These are phyloP conservation scores for Bombus consobrinus DNA, from an alignment of 1,140 invertebrate species.

Conservation along the genomic window DNA sequence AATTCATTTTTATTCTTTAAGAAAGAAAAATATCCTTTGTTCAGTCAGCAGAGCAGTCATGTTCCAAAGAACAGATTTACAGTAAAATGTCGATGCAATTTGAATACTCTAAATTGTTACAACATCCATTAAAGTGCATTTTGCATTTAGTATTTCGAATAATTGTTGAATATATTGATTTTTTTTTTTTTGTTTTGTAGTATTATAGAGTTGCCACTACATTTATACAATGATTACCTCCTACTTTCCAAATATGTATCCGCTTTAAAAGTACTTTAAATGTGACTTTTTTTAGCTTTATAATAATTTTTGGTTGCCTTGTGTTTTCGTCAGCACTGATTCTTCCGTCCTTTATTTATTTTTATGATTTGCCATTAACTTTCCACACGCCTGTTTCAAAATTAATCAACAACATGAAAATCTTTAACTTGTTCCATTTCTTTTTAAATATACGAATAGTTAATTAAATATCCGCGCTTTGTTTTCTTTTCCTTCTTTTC, in stretches of 20 bases:
- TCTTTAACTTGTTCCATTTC: background rate
- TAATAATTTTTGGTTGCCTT: slow-evolving; percentile 69
- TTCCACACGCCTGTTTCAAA: slow-evolving; percentile 18
- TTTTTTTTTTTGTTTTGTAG: slow-evolving; percentile 69
- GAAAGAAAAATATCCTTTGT: slow-evolving; percentile 11
- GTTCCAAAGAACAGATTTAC: slow-evolving; percentile 70
- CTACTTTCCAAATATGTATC: slow-evolving; percentile 77
- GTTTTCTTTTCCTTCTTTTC: no score
- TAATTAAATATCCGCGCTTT: background rate
- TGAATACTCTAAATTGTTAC: slow-evolving; percentile 77
- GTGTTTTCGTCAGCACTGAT: slow-evolving; percentile 76
- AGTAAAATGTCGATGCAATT: slow-evolving; percentile 75
- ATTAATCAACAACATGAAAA: slow-evolving; percentile 42
- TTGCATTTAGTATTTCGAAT: slow-evolving; percentile 78
- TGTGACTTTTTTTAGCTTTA: slow-evolving; percentile 70
- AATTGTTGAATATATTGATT: slow-evolving; percentile 76
- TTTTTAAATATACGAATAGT: slow-evolving; percentile 2
- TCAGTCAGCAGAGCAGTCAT: slow-evolving; percentile 26
- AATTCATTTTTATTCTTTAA: background rate
- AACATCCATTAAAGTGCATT: slow-evolving; percentile 79
- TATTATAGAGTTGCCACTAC: slow-evolving; percentile 79
- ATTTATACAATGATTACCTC: slow-evolving; percentile 76
- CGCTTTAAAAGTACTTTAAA: slow-evolving; percentile 69
- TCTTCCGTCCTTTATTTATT: slow-evolving; percentile 45
- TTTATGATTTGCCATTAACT: background rate